Percentiles rank a stretch among this genome's conserved stretches.
Evolutionary conservation across 2,113 vertebrate genomes (phyloP).

Genomic region (Theristicus caerulescens): DNA sequence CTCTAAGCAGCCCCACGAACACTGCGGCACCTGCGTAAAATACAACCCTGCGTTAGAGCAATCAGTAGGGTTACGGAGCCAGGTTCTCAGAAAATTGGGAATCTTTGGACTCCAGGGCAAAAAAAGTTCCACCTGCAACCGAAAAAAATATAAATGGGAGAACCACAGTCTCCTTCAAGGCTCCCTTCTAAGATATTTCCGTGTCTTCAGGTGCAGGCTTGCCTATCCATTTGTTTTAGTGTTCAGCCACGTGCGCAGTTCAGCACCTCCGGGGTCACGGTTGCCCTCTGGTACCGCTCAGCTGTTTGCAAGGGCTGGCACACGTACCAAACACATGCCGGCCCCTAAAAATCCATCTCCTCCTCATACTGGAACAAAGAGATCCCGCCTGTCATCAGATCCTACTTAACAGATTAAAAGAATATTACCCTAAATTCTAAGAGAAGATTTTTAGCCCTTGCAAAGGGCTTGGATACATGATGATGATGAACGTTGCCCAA

Average conservation of each 20-base stretch:
- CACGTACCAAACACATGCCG: not conserved
- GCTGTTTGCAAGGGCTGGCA: not conserved
- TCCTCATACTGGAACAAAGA: not conserved
- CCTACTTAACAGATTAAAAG: not conserved
- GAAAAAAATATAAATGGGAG: not conserved
- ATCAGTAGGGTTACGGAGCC: not conserved
- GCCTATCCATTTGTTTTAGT: too few relatives aligned
- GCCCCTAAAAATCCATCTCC: not conserved
- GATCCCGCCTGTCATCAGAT: not conserved
- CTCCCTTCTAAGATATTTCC: not conserved
- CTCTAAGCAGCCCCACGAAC: not conserved
- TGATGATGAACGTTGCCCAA: not conserved
- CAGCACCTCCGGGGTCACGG: not conserved
- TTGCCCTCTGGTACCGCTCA: not conserved
- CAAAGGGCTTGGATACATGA: not conserved
- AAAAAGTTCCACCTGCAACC: not conserved
- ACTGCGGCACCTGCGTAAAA: rapidly evolving
- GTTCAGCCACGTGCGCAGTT: not conserved
- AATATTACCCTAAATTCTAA: not conserved
- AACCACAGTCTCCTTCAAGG: not conserved
- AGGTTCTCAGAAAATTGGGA: not conserved
- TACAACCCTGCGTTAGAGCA: too few relatives aligned
- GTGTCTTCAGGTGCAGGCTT: not conserved
- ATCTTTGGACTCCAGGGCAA: not conserved
- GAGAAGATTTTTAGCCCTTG: not conserved